Conservation (phyloP, 2,113 vertebrate species). For the Monarcha castaneiventris region DNA sequence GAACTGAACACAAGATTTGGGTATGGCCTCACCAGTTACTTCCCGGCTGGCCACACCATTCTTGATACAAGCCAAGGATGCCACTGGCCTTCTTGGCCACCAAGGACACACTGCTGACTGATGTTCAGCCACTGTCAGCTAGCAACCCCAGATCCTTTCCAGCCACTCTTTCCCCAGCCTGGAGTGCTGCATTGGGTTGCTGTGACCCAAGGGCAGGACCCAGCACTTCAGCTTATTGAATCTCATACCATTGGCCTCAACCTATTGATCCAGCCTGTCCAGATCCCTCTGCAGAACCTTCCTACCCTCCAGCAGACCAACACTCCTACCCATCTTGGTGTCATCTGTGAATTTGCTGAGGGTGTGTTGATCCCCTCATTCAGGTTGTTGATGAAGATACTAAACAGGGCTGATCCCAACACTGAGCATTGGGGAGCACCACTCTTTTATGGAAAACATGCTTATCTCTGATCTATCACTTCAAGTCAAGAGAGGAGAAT, state of each 20-base stretch:
- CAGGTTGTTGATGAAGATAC: rapidly evolving
- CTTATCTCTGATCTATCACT: not conserved
- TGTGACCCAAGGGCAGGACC: not conserved
- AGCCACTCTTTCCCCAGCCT: not conserved
- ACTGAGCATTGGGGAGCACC: not conserved
- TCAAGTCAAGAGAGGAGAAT: not conserved
- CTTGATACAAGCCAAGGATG: not conserved
- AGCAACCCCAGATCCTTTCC: not conserved
- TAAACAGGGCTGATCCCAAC: not conserved
- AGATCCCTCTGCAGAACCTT: not conserved
- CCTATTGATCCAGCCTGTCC: not conserved
- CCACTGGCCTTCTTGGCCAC: not conserved
- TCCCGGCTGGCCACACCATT: not conserved
- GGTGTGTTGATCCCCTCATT: not conserved
- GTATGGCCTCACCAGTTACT: not conserved
- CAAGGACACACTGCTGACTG: not conserved
- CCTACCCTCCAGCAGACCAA: not conserved
- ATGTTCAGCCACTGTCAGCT: not conserved
- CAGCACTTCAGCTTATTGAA: not conserved
- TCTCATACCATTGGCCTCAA: not conserved
- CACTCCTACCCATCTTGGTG: not conserved
- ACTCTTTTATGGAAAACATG: not conserved
- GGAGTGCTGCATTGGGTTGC: not conserved
- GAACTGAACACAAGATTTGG: not conserved
- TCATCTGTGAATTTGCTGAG: not conserved